Evolutionary conservation across 2,888 invertebrate species (phyloP).

Genomic region (Mamestra brassicae): DNA sequence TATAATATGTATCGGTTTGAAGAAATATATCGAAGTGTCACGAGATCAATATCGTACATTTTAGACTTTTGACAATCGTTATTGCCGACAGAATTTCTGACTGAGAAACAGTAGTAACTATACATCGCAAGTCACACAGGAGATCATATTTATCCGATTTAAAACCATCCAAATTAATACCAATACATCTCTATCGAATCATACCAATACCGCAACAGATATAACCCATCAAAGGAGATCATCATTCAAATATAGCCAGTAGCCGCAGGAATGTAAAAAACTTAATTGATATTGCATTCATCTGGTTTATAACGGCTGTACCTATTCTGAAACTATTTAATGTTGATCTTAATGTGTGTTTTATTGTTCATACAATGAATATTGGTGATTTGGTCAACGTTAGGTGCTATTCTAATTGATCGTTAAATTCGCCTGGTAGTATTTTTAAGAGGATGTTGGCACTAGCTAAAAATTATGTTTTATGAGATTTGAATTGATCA

Average conservation of each 20-base stretch:
- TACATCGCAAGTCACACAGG: background rate
- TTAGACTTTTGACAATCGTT: background rate
- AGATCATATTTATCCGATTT: background rate
- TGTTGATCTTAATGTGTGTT: slow-evolving; percentile 37
- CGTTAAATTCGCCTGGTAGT: slow-evolving; percentile 9
- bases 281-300: slow-evolving; percentile 46
- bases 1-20: background rate
- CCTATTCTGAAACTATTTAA: slow-evolving; percentile 24
- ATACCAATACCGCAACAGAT: slow-evolving; percentile 17
- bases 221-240: slow-evolving; percentile 49
- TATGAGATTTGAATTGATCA: background rate
- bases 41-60: background rate
- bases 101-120: background rate
- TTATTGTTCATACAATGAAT: slow-evolving; percentile 41
- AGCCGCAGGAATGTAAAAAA: slow-evolving; percentile 45
- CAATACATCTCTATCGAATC: slow-evolving; percentile 17
- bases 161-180: background rate
- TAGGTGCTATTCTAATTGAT: slow-evolving; percentile 22
- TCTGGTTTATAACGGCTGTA: slow-evolving; percentile 35
- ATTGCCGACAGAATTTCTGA: background rate
- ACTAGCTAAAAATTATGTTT: background rate
- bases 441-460: slow-evolving; percentile 34
- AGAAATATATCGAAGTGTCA: background rate
- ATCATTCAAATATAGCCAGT: slow-evolving; percentile 44
- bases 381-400: slow-evolving; percentile 22